Evolutionary conservation across 53 echinoderm and acorn worm genomes (phyloP), one percentile per base, ranked within the genome.

Genomic region (Crossaster papposus): DNA sequence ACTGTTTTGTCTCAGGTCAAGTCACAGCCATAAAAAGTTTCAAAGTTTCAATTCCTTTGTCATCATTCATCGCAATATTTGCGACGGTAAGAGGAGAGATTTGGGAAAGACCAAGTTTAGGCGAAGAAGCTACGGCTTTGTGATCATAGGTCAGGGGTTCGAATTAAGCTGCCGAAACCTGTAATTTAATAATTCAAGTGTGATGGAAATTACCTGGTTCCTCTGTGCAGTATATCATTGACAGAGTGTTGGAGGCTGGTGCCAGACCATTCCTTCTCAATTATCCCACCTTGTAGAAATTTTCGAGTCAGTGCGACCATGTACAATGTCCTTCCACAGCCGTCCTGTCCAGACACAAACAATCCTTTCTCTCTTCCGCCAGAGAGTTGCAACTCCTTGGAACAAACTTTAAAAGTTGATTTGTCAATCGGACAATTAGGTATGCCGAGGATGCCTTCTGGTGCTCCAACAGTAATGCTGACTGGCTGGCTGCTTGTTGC

Each of bases 161-260:
- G 53, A 52, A 7, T 52, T 13, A 52, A 52, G 53, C 53, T 52
- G 53, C 13, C 8, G 12, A 17, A 58, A 15, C 58, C 58, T 4
- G 4, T 68, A 1, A 62, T 0, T 23, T 62, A 15, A 20, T 20
- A 62, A 11, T 68, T 68, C 68, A 68, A 23, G 22, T 26, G n/a
- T 23, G 10, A 68, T 68, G 68, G 58, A 58, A 28, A 52, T 8
- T 87, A 87, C 87, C 87, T 87, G 76, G 87, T 3, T 75, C 75
- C 75, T 36, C 4, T n/a, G 77, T 87, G 87, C 14, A 87, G 87
- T 53, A 77, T 77, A 62, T 87, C 87, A 23, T 17, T 77, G 11
- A 87, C 77, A 77, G 77, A 87, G 62, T 87, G 76, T 24, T 75
- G 77, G 62, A 87, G 87, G 77, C 77, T 32, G 87, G 37, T 36